These are phyloP conservation scores for Mesocentrotus franciscanus DNA, from an alignment of 53 echinoderm and acorn worm genomes.

Conservation along the genomic window DNA sequence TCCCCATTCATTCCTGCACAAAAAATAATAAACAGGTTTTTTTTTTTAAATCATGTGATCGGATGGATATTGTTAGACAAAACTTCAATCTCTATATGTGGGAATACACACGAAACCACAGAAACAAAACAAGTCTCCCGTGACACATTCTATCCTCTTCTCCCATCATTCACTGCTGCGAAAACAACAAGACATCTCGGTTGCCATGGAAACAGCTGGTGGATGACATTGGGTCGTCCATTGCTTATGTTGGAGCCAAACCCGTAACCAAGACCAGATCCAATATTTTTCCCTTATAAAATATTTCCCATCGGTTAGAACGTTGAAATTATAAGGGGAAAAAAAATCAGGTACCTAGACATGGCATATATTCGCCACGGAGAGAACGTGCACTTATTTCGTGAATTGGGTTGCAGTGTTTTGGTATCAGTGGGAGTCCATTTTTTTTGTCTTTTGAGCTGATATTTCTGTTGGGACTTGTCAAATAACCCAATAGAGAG, in stretches of 20 bases:
- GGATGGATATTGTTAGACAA: too few relatives aligned
- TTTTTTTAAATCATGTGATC: too few relatives aligned
- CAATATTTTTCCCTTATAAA: neutral
- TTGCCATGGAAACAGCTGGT: conserved; percentile 45
- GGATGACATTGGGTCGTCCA: conserved; percentile 52
- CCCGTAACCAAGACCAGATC: neutral
- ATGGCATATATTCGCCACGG: neutral
- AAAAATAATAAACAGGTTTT: too few relatives aligned
- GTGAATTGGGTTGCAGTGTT: neutral
- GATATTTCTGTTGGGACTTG: neutral
- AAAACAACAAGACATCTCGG: conserved; percentile 54
- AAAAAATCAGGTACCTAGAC: neutral
- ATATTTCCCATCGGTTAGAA: neutral
- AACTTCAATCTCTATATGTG: neutral
- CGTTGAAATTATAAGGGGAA: neutral
- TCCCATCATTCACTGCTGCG: neutral
- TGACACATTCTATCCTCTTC: neutral
- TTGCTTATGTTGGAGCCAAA: conserved; percentile 38
- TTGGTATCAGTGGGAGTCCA: neutral
- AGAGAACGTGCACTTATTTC: neutral
- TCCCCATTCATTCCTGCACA: too few relatives aligned
- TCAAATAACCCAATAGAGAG: neutral
- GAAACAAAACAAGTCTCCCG: neutral
- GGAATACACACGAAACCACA: conserved; percentile 6
- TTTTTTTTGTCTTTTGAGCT: neutral